Evolutionary conservation across 2,888 invertebrate genomes (phyloP).

Genomic region (Oasisia sp.): DNA sequence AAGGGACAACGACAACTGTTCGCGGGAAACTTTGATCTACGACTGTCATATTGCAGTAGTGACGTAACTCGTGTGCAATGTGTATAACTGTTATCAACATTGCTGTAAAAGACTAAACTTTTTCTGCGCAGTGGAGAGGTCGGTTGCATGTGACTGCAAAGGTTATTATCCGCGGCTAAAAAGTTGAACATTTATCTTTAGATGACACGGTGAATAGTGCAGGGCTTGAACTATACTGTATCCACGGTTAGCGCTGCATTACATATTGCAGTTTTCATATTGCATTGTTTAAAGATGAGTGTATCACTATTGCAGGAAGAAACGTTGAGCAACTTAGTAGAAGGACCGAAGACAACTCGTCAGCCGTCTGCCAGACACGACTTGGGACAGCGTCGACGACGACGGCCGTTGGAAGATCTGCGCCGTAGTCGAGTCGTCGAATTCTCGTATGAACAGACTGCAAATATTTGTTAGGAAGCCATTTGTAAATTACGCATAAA

Average conservation of each 20-base stretch:
- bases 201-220: background rate
- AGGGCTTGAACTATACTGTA: background rate
- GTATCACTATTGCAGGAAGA: background rate
- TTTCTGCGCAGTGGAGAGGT: too few species aligned
- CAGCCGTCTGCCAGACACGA: background rate
- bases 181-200: background rate
- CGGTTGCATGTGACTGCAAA: too few species aligned
- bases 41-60: too few species aligned
- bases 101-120: too few species aligned
- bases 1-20: too few species aligned
- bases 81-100: too few species aligned
- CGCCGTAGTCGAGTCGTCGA: too few species aligned
- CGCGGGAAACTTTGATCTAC: too few species aligned
- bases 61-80: too few species aligned
- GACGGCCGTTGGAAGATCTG: background rate
- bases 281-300: background rate
- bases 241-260: background rate
- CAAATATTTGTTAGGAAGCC: background rate
- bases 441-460: too few species aligned
- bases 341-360: background rate
- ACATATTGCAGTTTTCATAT: background rate
- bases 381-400: background rate
- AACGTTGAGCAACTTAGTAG: background rate
- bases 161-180: too few species aligned
- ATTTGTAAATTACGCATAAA: background rate